These are phyloP conservation scores for Pachliopta kotzebuea DNA, from an alignment of 2,888 invertebrate species.

Conservation along the genomic window DNA sequence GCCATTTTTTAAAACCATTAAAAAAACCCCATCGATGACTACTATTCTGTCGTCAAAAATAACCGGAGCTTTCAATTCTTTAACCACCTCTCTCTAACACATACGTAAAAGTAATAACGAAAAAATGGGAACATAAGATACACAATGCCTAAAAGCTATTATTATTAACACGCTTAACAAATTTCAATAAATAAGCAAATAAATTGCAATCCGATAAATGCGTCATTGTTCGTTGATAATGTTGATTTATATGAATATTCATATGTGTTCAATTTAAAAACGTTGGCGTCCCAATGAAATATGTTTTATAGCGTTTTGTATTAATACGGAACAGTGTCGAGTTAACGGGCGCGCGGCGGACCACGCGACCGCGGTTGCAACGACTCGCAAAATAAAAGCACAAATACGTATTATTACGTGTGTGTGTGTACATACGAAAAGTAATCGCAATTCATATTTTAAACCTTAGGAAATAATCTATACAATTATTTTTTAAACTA, in stretches of 20 bases:
- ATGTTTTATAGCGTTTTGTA: slow-evolving; percentile 33
- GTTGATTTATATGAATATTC: slow-evolving; percentile 80
- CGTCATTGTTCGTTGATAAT: slow-evolving; percentile 62
- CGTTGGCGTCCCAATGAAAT: slow-evolving; percentile 40
- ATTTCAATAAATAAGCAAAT: slow-evolving; percentile 78
- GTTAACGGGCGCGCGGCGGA: slow-evolving; percentile 24
- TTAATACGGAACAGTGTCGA: slow-evolving; percentile 39
- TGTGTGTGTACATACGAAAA: not conserved
- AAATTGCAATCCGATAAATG: slow-evolving; percentile 75
- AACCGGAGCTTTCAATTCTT: slow-evolving; percentile 48
- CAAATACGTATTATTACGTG: not conserved
- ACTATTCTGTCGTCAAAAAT: slow-evolving; percentile 63
- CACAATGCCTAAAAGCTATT: slow-evolving; percentile 15
- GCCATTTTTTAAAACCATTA: slow-evolving; percentile 77
- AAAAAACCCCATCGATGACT: slow-evolving; percentile 76
- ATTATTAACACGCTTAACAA: slow-evolving; percentile 68
- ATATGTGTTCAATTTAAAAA: slow-evolving; percentile 61
- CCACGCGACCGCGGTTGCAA: slow-evolving; percentile 3
- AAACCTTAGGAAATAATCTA: too few relatives aligned
- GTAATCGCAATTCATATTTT: not conserved
- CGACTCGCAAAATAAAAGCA: not conserved
- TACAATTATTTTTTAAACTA: not conserved
- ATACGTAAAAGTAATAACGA: slow-evolving; percentile 32
- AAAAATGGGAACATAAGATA: slow-evolving; percentile 1
- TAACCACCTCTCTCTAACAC: slow-evolving; percentile 51